Evolutionary conservation across 2,888 invertebrate species (phyloP).

Genomic region (Apodemia zela): DNA sequence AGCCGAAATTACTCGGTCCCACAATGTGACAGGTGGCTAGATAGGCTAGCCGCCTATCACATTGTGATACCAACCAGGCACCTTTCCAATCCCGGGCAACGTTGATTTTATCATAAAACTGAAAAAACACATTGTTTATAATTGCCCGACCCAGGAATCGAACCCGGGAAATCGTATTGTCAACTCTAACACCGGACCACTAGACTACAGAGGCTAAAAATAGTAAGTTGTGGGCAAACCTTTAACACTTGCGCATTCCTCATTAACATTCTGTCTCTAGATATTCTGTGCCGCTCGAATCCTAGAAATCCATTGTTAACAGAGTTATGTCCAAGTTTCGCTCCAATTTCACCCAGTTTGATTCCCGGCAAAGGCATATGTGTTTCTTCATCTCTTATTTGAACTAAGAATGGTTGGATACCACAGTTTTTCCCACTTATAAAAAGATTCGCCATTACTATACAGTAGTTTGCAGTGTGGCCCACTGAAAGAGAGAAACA

Average conservation of each 20-base stretch:
- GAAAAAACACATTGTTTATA: no score
- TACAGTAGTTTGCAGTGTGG: conserved; percentile 91
- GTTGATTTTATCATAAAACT: no score
- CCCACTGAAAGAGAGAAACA: conserved; percentile 83
- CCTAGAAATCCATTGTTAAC: conserved; percentile 94
- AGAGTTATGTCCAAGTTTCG: conserved; percentile 91
- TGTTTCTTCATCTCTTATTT: conserved; percentile 89
- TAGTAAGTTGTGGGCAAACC: conserved; percentile 22
- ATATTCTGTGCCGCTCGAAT: conserved; percentile 89
- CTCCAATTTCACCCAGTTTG: conserved; percentile 93
- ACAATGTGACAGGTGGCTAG: no score
- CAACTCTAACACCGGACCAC: no score
- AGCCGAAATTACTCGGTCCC: no score
- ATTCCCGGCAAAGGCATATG: conserved; percentile 90
- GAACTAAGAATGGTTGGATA: conserved; percentile 93
- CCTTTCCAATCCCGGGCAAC: no score
- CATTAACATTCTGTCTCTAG: conserved; percentile 92
- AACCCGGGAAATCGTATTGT: no score
- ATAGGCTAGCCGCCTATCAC: no score
- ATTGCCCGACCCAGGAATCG: no score
- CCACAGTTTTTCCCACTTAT: conserved; percentile 88
- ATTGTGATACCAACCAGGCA: no score
- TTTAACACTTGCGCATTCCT: conserved; percentile 87
- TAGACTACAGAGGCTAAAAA: no score
- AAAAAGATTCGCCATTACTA: conserved; percentile 93